Base-by-base conservation (phyloP, 2,113 vertebrate species). In the Uropsilus gracilis region DNA sequence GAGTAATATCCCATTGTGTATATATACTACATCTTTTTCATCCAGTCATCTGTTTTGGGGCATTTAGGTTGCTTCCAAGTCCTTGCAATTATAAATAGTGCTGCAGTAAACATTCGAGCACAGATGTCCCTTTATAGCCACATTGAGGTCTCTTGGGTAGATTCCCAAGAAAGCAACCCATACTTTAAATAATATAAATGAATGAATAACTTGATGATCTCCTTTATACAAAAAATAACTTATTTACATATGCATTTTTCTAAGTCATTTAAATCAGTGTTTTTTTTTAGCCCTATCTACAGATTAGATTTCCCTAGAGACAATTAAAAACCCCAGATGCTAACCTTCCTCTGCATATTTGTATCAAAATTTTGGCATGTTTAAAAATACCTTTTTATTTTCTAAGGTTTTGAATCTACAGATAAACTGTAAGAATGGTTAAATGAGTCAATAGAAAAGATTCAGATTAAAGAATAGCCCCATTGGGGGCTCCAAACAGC, bases 191-290 rank as follows among this genome's bases (percentile, higher is more conserved):
- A 73, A 12, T 66, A 48, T 69, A 55, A 57, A 39, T 75, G 22
- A 83, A 87, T 68, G 28, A 90, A 34, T 63, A 75, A 69, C 80
- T 89, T 94, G 34, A 3, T 93, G 94, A 55, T 57, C 39, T 91
- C 50, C 17, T 69, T 83, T 93, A 75, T 80, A 78, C 78, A 87
- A 83, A 86, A 28, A 64, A 64, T 57, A 87, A 84, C 24, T 30
- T 57, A 85, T 75, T 85, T 96, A 78, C 2, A 26, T 64, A 55
- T 48, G 4, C 13, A 76, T 90, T 85, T 81, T 53, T 76, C 22
- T 44, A 28, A 77, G 89, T 89, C 32, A 55, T 69, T 95, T 83
- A 61, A 37, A 59, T 44, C 7, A 42, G 39, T 42, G 63, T 46
- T 68, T 78, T 46, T 68, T 78, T 77, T 90, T 28, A 92, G 28